phyloP scores from a whole-genome alignment of 2,113 vertebrate species.

The Gavialis gangeticus region DNA sequence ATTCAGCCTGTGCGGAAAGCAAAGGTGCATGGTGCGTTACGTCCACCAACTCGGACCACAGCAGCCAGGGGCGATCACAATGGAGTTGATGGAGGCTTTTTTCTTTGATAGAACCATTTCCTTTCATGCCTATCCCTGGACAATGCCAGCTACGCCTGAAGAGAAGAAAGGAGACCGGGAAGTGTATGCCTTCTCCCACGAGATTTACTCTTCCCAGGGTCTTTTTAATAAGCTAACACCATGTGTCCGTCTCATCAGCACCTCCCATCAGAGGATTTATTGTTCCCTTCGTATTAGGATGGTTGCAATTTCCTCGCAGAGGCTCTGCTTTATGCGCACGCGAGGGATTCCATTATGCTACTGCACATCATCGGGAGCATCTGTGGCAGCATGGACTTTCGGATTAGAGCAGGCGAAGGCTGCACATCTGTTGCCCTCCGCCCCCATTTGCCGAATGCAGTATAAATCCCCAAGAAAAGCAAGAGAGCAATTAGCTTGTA shows the following conservation, averaged over 20 bases:
- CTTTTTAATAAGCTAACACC: slow-evolving; percentile 8
- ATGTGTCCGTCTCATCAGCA: not conserved
- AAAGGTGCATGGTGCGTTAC: no score
- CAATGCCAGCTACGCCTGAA: not conserved
- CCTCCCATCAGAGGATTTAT: slow-evolving; percentile 47
- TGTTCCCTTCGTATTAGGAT: slow-evolving; percentile 52
- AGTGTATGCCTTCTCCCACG: not conserved
- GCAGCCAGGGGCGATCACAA: not conserved
- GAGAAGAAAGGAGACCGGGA: slow-evolving; percentile 12
- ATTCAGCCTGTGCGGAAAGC: not conserved
- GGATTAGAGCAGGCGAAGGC: slow-evolving; percentile 47
- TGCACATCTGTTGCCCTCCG: slow-evolving; percentile 61
- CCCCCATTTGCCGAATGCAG: slow-evolving; percentile 39
- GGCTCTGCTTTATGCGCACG: slow-evolving; percentile 1
- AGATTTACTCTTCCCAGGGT: slow-evolving; percentile 34
- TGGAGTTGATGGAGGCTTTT: not conserved
- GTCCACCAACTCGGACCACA: not conserved
- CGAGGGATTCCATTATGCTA: slow-evolving; percentile 40
- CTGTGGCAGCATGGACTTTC: slow-evolving; percentile 41
- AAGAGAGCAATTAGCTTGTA: slow-evolving; percentile 67
- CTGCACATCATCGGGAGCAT: not conserved
- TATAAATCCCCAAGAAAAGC: slow-evolving; percentile 65
- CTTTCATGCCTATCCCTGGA: not conserved
- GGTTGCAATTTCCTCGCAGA: slow-evolving; percentile 53
- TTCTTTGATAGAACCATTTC: not conserved